Base-by-base conservation (phyloP, 1,140 invertebrate species). In the Tigriopus japonicus region DNA sequence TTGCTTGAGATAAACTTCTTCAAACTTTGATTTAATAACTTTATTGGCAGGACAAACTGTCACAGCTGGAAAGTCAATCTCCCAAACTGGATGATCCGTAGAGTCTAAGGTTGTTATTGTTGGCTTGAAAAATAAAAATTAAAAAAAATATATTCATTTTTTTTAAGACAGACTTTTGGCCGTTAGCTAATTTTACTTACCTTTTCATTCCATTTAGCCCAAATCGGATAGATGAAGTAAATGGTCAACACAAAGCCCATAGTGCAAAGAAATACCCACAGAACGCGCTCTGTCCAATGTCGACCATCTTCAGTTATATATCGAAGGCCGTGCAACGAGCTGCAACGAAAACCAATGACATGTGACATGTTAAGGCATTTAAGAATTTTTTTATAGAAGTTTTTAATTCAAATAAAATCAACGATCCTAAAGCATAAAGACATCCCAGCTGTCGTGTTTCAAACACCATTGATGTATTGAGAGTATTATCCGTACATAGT, bases 51-150 rank as follows among this genome's bases (percentile, higher is more conserved):
- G 41, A 19, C 55, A 58, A 41, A 58, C 55, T 6, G 55, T 58
- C 13, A 58, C 55, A 35, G 21, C 55, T 17, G 55, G 55, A 58
- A 54, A 58, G 40, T 58, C 55, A 43, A 58, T 58, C 42, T 58
- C 40, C 55, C 55, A 58, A 6, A 58, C 40, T n/a, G 55, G 55
- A 58, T 58, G 41, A 42, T 58, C 42, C 21, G 55, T 58, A 19
- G 55, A 58, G 17, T 58, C 55, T 24, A 58, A 40, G 17, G 55
- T 54, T 9, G 55, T 58, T 6, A 58, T 41, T 41, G 55, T 58
- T 15, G 55, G 55, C 55, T 58, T 6, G 21, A 49, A 49, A 12
- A 43, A 43, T 10, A 12, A 43, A 43, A n/a, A n/a, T 43, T 43
- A 43, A 43, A 43, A n/a, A n/a, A n/a, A n/a, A n/a, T n/a, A n/a